Conservation (phyloP, 2,797 vertebrate genomes). For the Halcyon smyrnensis region DNA sequence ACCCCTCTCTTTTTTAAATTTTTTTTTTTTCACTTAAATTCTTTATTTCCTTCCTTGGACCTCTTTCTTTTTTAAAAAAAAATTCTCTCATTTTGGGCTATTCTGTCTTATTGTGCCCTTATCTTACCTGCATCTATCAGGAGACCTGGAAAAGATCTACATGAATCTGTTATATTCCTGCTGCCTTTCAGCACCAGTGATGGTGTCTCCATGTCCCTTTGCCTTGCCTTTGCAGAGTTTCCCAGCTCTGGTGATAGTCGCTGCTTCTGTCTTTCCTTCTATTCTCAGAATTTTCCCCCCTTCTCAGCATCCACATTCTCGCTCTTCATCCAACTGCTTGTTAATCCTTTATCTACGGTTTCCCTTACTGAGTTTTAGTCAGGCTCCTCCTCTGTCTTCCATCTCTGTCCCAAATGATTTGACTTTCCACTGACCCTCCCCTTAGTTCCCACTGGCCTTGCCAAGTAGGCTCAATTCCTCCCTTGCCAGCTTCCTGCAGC, state of each 20-base stretch:
- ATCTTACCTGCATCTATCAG: background rate
- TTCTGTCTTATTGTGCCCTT: background rate
- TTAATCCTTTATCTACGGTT: background rate
- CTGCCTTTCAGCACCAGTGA: background rate
- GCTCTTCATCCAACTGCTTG: background rate
- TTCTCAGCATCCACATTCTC: background rate
- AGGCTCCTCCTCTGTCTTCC: background rate
- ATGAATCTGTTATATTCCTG: background rate
- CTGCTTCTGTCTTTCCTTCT: background rate
- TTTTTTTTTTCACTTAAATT: background rate
- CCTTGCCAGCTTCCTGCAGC: constrained; percentile 41
- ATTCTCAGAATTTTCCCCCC: background rate
- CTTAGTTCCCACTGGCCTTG: constrained; percentile 50
- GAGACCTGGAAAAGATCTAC: background rate
- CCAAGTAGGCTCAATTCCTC: constrained; percentile 35
- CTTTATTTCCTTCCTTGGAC: background rate
- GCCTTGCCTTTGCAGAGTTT: background rate
- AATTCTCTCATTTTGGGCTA: background rate
- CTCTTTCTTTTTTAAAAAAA: background rate
- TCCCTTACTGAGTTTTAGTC: background rate
- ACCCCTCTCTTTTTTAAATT: background rate
- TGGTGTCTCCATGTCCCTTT: background rate
- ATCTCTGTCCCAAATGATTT: background rate
- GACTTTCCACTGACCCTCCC: constrained; percentile 21
- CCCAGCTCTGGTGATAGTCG: background rate